Percentiles rank a stretch among this genome's conserved stretches.
These are phyloP conservation scores for Poeciliopsis paucimaculata DNA, from an alignment of 2,797 vertebrate species.

Conservation along the genomic window DNA sequence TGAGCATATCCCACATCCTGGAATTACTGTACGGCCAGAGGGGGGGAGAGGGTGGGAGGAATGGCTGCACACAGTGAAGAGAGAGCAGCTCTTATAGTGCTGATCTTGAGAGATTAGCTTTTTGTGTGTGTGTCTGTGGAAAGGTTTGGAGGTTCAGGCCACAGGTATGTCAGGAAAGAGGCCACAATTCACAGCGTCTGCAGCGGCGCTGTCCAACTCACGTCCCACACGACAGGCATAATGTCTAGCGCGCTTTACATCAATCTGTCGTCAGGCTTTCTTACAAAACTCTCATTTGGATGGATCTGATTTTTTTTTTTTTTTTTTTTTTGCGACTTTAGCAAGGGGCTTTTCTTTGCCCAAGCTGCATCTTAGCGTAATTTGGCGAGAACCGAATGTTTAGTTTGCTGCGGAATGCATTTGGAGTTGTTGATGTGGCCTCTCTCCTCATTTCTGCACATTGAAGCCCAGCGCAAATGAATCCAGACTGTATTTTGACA, in stretches of 20 bases:
- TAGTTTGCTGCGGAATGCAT: slow-evolving; percentile 36
- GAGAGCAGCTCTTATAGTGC: slow-evolving; percentile 64
- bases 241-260: slow-evolving; percentile 66
- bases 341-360: slow-evolving; percentile 44
- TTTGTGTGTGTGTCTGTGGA: slow-evolving; percentile 69
- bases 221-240: slow-evolving; percentile 62
- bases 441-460: slow-evolving; percentile 39
- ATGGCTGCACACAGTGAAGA: slow-evolving; percentile 57
- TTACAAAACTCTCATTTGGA: slow-evolving; percentile 49
- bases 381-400: slow-evolving; percentile 57
- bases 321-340: slow-evolving; percentile 14
- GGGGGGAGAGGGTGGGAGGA: slow-evolving; percentile 46
- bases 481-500: slow-evolving; percentile 53
- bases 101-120: slow-evolving; percentile 68
- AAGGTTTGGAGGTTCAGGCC: slow-evolving; percentile 79
- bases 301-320: slow-evolving; percentile 27
- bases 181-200: slow-evolving; percentile 78
- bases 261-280: slow-evolving; percentile 65
- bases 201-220: slow-evolving; percentile 72
- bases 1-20: slow-evolving; percentile 70
- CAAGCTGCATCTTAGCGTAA: slow-evolving; percentile 64
- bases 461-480: slow-evolving; percentile 29
- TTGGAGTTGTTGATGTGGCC: slow-evolving; percentile 53
- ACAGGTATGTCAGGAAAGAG: slow-evolving; percentile 83
- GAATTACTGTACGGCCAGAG: slow-evolving; percentile 60